Conservation (phyloP, 2,113 vertebrate species). For the Erinaceus europaeus region DNA sequence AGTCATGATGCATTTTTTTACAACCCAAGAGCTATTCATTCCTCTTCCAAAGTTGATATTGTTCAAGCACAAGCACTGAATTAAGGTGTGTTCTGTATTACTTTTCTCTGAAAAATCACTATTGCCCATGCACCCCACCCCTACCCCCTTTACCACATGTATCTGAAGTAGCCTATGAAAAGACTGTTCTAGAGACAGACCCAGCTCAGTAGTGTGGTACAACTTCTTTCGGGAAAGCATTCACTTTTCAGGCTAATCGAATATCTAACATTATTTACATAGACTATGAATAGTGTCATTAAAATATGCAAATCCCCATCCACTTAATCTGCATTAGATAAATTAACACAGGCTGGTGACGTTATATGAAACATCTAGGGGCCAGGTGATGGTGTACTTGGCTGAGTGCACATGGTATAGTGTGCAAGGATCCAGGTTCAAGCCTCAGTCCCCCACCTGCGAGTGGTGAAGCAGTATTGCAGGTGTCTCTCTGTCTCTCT, state of each 20-base stretch:
- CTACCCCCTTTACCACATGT: too few species aligned
- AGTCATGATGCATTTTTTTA: too few species aligned
- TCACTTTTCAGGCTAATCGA: neutral
- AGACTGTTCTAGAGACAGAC: neutral
- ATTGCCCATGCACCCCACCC: too few species aligned
- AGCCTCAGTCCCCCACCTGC: too few species aligned
- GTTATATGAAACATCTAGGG: neutral
- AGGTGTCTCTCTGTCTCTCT: too few species aligned
- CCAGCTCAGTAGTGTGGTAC: too few species aligned
- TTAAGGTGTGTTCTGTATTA: neutral
- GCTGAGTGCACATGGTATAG: too few species aligned
- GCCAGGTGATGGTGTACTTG: too few species aligned
- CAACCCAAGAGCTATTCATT: too few species aligned
- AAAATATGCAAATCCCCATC: neutral
- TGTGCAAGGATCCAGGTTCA: too few species aligned
- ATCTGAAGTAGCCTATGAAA: neutral
- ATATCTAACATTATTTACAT: neutral
- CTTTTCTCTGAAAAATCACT: neutral
- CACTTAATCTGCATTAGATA: neutral
- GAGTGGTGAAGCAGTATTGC: too few species aligned
- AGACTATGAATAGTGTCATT: neutral
- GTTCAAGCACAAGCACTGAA: neutral
- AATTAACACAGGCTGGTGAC: neutral
- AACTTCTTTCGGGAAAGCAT: neutral
- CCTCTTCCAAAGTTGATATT: neutral